Evolutionary conservation across 2,113 vertebrate species (phyloP).

Genomic region (Rhinolophus ferrumequinum): DNA sequence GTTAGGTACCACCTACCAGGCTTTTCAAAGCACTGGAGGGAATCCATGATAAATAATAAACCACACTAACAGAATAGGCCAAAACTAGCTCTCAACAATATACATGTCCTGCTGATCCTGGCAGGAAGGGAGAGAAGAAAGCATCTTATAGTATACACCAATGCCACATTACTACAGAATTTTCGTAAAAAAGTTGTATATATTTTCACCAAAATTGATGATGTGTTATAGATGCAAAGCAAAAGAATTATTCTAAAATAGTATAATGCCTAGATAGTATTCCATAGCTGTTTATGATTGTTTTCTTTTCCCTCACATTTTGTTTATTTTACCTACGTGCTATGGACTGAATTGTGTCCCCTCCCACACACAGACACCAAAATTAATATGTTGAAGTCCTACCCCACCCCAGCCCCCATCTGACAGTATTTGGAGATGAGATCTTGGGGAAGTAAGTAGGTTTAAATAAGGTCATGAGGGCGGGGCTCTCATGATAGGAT

Average conservation of each 20-base stretch:
- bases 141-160: background rate
- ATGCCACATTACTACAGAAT: background rate
- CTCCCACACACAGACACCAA: background rate
- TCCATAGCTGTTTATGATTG: background rate
- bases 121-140: background rate
- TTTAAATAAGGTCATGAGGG: background rate
- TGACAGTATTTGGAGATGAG: background rate
- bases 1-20: background rate
- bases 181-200: background rate
- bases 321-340: background rate
- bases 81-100: background rate
- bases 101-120: background rate
- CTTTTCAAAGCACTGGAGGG: background rate
- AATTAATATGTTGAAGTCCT: background rate
- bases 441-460: background rate
- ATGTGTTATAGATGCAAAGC: background rate
- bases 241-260: slow-evolving; percentile 23
- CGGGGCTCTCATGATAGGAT: background rate
- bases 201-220: background rate
- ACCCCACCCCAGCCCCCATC: background rate
- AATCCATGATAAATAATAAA: slow-evolving; percentile 54
- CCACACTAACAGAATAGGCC: background rate
- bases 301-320: background rate
- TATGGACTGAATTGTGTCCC: background rate
- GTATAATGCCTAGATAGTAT: background rate